These are phyloP conservation scores for Trachurus trachurus DNA, from an alignment of 2,797 vertebrate genomes.

Conservation along the genomic window DNA sequence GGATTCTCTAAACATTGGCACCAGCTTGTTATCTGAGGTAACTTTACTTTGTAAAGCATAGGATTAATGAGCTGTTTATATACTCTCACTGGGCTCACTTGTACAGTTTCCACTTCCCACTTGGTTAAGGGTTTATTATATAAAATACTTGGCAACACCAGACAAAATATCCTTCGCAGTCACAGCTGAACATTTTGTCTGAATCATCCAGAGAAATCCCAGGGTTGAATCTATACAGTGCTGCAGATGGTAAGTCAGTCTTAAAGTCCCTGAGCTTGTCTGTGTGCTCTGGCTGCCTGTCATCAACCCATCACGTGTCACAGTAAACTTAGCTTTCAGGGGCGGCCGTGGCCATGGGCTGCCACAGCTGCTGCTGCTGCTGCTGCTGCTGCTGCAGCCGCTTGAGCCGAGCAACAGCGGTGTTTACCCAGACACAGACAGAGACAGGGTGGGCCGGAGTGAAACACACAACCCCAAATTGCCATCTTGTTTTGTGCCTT, in stretches of 20 bases:
- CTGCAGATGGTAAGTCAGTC: slow-evolving; percentile 39
- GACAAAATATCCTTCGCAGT: slow-evolving; percentile 34
- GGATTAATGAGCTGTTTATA: slow-evolving; percentile 64
- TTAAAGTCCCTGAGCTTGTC: slow-evolving; percentile 56
- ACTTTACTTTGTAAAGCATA: slow-evolving; percentile 36
- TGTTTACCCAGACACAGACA: slow-evolving; percentile 69
- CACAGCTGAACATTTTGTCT: slow-evolving; percentile 24
- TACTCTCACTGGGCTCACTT: slow-evolving; percentile 41
- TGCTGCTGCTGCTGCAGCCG: slow-evolving; percentile 17
- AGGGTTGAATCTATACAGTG: slow-evolving; percentile 18
- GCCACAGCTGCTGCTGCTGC: slow-evolving; percentile 62
- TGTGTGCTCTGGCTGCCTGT: slow-evolving; percentile 57
- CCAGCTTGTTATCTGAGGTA: slow-evolving; percentile 45
- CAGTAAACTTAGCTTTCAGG: slow-evolving; percentile 69
- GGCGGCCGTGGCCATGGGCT: slow-evolving; percentile 51
- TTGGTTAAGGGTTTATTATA: slow-evolving; percentile 47
- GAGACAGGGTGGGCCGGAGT: slow-evolving; percentile 58
- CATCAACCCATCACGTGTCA: slow-evolving; percentile 58
- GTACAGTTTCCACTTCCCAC: slow-evolving; percentile 39
- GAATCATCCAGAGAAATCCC: slow-evolving; percentile 9
- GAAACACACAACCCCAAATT: slow-evolving; percentile 68
- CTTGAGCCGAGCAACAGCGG: slow-evolving; percentile 46
- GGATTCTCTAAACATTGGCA: slow-evolving; percentile 54
- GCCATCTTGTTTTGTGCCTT: slow-evolving; percentile 51
- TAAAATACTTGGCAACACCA: slow-evolving; percentile 42